Percentiles rank a stretch among this genome's conserved stretches.
phyloP scores from a whole-genome alignment of 1,140 invertebrate species.

The Cydia strobilella region DNA sequence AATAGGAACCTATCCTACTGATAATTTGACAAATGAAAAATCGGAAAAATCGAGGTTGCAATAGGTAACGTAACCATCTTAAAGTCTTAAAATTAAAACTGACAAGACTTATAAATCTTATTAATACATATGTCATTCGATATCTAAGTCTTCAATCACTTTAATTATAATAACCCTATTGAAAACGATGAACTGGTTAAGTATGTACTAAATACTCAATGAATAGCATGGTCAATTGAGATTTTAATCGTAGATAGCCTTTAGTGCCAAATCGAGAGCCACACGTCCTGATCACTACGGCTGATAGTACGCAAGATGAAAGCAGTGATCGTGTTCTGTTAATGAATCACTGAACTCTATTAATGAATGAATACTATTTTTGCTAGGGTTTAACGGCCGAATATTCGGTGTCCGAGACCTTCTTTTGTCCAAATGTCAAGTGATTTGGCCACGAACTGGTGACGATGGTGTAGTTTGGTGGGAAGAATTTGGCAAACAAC shows the following conservation, averaged over 20 bases:
- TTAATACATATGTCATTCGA: too few species aligned
- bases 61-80: too few species aligned
- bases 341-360: conserved; percentile 53
- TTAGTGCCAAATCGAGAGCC: neutral
- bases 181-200: neutral
- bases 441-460: conserved; percentile 42
- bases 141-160: too few species aligned
- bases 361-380: conserved; percentile 44
- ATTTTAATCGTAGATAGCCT: neutral
- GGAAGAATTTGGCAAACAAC: conserved; percentile 61
- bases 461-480: conserved; percentile 61
- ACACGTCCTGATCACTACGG: neutral
- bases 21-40: too few species aligned
- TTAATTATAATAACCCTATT: too few species aligned
- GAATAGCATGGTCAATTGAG: neutral
- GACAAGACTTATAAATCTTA: too few species aligned
- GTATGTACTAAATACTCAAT: neutral
- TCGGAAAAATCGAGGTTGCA: too few species aligned
- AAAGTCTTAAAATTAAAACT: too few species aligned
- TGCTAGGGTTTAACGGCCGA: conserved; percentile 49
- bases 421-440: conserved; percentile 37
- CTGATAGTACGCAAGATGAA: conserved; percentile 8
- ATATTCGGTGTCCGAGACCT: conserved; percentile 34
- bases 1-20: too few species aligned
- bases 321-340: conserved; percentile 11